phyloP scores from a whole-genome alignment of 2,797 vertebrate species.

The Coregonus ussuriensis region DNA sequence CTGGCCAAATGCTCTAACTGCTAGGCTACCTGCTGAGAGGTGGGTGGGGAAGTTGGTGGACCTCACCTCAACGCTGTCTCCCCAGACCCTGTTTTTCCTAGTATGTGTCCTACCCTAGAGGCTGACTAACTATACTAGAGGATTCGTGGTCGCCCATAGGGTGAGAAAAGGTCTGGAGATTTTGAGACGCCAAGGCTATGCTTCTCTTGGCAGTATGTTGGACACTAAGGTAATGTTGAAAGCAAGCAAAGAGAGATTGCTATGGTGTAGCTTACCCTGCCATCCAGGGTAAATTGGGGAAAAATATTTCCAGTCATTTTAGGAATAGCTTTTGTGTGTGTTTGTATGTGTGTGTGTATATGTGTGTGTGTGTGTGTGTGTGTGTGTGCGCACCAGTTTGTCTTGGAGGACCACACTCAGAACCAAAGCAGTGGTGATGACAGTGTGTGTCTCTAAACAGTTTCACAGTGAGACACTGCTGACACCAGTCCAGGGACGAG shows the following conservation, averaged over 20 bases:
- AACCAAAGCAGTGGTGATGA: no score
- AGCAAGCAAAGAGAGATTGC: slow-evolving; percentile 43
- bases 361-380: not conserved
- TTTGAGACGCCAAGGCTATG: slow-evolving; percentile 45
- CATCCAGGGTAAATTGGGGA: no score
- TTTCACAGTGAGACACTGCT: no score
- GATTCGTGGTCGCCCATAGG: slow-evolving; percentile 45
- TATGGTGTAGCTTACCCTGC: slow-evolving; percentile 8
- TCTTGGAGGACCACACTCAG: no score
- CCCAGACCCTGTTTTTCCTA: not conserved
- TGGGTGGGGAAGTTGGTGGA: not conserved
- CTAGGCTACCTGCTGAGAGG: not conserved
- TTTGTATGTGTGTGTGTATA: no score
- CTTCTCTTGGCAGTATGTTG: slow-evolving; percentile 48
- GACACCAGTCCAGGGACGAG: no score
- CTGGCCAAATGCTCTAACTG: no score
- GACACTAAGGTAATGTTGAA: slow-evolving; percentile 52
- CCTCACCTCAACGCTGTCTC: slow-evolving; percentile 29
- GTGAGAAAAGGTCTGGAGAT: slow-evolving; percentile 49
- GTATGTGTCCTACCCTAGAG: slow-evolving; percentile 8
- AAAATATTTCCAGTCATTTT: not conserved
- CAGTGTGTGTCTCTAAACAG: no score
- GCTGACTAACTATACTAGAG: slow-evolving; percentile 30
- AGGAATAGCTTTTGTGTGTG: not conserved
- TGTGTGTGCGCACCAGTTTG: no score